phyloP scores from a whole-genome alignment of 2,888 invertebrate species.

The Leucophenga maculata region DNA sequence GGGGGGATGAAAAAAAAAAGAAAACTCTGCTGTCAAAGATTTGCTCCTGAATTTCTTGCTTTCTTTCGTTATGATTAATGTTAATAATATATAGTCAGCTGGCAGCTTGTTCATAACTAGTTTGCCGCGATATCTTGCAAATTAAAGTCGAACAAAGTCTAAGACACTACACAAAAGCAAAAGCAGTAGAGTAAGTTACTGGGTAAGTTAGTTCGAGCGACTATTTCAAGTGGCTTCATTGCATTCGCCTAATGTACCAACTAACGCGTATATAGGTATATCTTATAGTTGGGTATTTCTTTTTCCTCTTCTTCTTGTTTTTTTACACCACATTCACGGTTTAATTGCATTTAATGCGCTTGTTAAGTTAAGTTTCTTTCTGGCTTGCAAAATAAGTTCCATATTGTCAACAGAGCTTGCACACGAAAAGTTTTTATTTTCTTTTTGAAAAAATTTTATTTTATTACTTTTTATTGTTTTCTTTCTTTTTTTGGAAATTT shows the following conservation, averaged over 20 bases:
- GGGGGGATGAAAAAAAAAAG: no score
- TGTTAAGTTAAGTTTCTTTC: constrained; percentile 42
- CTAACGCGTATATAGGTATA: constrained; percentile 35
- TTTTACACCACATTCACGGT: constrained; percentile 54
- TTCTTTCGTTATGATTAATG: no score
- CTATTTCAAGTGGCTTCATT: no score
- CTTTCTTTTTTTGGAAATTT: constrained; percentile 19
- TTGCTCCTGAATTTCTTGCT: neutral
- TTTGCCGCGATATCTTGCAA: neutral
- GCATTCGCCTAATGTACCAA: constrained; percentile 35
- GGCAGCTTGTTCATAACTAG: neutral
- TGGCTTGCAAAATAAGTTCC: constrained; percentile 47
- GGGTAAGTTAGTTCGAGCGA: constrained; percentile 39
- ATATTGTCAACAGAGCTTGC: constrained; percentile 18
- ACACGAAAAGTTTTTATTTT: constrained; percentile 15
- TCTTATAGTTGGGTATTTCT: no score
- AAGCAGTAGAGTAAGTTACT: constrained; percentile 35
- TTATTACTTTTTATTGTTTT: constrained; percentile 7
- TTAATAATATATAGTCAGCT: neutral
- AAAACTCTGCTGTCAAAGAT: neutral
- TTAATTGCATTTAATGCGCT: constrained; percentile 53
- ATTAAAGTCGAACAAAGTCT: neutral
- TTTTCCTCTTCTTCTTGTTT: no score
- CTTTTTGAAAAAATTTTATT: constrained; percentile 12
- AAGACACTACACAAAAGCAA: no score